Conservation (phyloP, 2,113 vertebrate genomes). For the Tamias sibiricus region DNA sequence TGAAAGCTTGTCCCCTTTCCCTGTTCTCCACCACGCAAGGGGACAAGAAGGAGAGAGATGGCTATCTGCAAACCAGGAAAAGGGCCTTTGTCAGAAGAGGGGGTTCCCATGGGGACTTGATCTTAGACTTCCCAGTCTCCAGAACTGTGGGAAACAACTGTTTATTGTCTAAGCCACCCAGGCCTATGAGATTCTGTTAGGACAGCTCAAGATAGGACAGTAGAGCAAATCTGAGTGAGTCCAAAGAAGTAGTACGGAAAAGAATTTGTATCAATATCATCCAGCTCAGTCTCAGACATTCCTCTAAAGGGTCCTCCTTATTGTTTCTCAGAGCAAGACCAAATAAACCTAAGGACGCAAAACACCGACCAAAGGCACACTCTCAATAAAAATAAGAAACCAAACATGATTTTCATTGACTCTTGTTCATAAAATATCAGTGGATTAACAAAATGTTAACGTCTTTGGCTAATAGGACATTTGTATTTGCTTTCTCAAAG, state of each 20-base stretch:
- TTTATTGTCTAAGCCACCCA: neutral
- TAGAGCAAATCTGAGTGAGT: neutral
- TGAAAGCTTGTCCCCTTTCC: neutral
- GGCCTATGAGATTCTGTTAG: neutral
- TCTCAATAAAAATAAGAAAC: neutral
- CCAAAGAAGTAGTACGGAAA: neutral
- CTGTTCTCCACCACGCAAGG: neutral
- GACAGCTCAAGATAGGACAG: neutral
- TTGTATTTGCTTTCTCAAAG: constrained; percentile 24
- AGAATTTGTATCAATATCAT: neutral
- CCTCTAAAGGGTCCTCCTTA: neutral
- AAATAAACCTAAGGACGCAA: neutral
- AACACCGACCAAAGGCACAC: neutral
- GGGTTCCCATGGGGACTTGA: neutral
- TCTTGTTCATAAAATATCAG: constrained; percentile 24
- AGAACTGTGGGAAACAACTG: neutral
- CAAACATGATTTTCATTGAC: neutral
- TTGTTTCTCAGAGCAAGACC: neutral
- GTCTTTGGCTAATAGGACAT: neutral
- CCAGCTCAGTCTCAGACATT: neutral
- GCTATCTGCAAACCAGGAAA: neutral
- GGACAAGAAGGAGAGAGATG: too few species aligned
- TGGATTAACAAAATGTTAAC: constrained; percentile 17
- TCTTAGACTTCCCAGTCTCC: neutral
- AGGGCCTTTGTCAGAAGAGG: neutral